Base-by-base conservation (phyloP, 2,888 invertebrate genomes). In the Lycaena phlaeas region DNA sequence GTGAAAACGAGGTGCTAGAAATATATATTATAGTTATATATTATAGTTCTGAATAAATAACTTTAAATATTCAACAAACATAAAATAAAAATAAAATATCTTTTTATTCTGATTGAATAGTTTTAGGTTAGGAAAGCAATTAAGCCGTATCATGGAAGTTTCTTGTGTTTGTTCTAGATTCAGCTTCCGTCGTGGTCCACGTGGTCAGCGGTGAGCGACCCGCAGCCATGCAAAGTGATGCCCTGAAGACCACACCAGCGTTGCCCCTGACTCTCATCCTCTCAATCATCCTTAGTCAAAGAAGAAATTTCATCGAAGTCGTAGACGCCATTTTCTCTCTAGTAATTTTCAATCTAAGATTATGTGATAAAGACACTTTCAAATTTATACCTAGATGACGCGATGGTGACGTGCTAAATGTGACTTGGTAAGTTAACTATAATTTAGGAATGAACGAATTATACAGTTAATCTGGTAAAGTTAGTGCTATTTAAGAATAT, bases 111-210 rank as follows among this genome's bases (percentile, higher is more conserved):
- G n/a, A n/a, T n/a, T n/a, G n/a, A n/a, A n/a, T n/a, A n/a, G n/a
- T n/a, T n/a, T n/a, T n/a, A n/a, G n/a, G n/a, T n/a, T n/a, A n/a
- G n/a, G n/a, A n/a, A n/a, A n/a, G n/a, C n/a, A n/a, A n/a, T n/a
- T n/a, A n/a, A n/a, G n/a, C n/a, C n/a, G n/a, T n/a, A n/a, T n/a
- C n/a, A n/a, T n/a, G n/a, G n/a, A 27, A 9, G 9, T 36, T 37
- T 37, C n/a, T n/a, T n/a, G n/a, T n/a, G n/a, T n/a, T n/a, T n/a
- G n/a, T n/a, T n/a, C 54, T 88, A 82, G 92, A 93, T 85, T 90
- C 92, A 45, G 93, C 93, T 51, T 92, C 92, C 51, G 92, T 93
- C 58, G 89, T 92, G 55, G 92, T 93, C 42, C 93, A 93, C 75
- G 93, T 93, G 52, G 90, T 93, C 57, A 93, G 92, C 68, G 93